Percentiles rank a stretch among this genome's conserved stretches.
Evolutionary conservation across 2,888 invertebrate genomes (phyloP).

Genomic region (Hipparchia sbordonii): DNA sequence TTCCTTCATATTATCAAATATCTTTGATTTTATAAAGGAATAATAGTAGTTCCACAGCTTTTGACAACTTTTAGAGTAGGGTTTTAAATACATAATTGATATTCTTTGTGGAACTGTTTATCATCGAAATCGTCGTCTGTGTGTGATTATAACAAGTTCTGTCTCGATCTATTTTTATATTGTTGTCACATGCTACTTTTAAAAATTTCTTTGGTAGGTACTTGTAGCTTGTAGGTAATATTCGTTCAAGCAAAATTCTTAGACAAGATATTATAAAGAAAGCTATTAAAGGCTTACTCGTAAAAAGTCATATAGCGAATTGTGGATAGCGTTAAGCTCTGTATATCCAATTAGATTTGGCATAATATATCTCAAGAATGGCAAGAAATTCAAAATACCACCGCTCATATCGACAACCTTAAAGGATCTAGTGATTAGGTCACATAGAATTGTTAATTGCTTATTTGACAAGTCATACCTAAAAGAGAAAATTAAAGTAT

Average conservation of each 20-base stretch:
- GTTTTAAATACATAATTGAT: too few species aligned
- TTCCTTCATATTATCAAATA: neutral
- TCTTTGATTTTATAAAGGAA: too few species aligned
- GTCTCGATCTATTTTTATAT: too few species aligned
- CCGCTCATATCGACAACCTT: slow-evolving; percentile 86
- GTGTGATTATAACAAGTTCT: too few species aligned
- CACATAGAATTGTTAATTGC: slow-evolving; percentile 78
- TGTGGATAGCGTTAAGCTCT: slow-evolving; percentile 73
- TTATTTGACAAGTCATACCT: slow-evolving; percentile 84
- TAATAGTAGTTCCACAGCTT: too few species aligned
- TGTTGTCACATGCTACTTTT: too few species aligned
- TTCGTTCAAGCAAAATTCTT: neutral
- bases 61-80: too few species aligned
- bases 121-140: too few species aligned
- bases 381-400: slow-evolving; percentile 87
- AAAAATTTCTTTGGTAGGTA: too few species aligned
- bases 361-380: slow-evolving; percentile 85
- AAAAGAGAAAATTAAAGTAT: slow-evolving; percentile 8
- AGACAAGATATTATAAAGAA: neutral
- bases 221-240: too few species aligned
- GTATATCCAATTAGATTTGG: slow-evolving; percentile 86
- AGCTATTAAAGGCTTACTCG: slow-evolving; percentile 59
- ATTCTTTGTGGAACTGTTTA: too few species aligned
- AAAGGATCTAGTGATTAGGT: slow-evolving; percentile 84
- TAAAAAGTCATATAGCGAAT: slow-evolving; percentile 81